Evolutionary conservation across 1,140 invertebrate genomes (phyloP).

Genomic region (Stegodyphus dumicola): DNA sequence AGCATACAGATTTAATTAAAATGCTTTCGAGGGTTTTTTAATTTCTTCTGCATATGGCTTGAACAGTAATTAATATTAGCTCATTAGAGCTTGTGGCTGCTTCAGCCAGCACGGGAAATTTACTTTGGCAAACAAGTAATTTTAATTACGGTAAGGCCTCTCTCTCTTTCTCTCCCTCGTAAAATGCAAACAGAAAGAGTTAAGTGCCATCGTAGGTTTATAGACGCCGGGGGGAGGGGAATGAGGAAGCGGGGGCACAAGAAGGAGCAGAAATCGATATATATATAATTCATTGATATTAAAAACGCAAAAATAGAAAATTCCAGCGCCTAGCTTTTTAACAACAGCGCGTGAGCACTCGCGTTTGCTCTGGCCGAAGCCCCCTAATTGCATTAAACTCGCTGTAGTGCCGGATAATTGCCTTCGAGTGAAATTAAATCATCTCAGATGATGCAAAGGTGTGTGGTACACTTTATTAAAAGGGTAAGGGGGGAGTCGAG

Average conservation of each 20-base stretch:
- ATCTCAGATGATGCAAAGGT: slow-evolving; percentile 17
- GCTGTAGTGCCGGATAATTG: slow-evolving; percentile 58
- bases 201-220: slow-evolving; percentile 60
- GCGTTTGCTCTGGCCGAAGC: slow-evolving; percentile 36
- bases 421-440: slow-evolving; percentile 59
- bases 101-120: slow-evolving; percentile 58
- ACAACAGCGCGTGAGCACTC: slow-evolving; percentile 6
- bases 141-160: slow-evolving; percentile 55
- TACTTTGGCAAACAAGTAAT: slow-evolving; percentile 61
- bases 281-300: slow-evolving; percentile 62
- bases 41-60: slow-evolving; percentile 60
- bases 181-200: slow-evolving; percentile 61
- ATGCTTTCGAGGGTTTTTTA: slow-evolving; percentile 61
- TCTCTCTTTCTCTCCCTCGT: slow-evolving; percentile 12
- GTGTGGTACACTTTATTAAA: slow-evolving; percentile 56
- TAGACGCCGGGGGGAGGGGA: slow-evolving; percentile 16
- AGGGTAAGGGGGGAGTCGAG: neutral
- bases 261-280: slow-evolving; percentile 38
- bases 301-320: slow-evolving; percentile 59
- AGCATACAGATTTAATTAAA: slow-evolving; percentile 61
- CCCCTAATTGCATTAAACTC: slow-evolving; percentile 58
- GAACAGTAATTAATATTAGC: slow-evolving; percentile 61
- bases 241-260: neutral
- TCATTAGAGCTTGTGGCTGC: slow-evolving; percentile 58
- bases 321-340: slow-evolving; percentile 40